Conservation (phyloP, 2,113 vertebrate genomes). For the Perca schrenkii region DNA sequence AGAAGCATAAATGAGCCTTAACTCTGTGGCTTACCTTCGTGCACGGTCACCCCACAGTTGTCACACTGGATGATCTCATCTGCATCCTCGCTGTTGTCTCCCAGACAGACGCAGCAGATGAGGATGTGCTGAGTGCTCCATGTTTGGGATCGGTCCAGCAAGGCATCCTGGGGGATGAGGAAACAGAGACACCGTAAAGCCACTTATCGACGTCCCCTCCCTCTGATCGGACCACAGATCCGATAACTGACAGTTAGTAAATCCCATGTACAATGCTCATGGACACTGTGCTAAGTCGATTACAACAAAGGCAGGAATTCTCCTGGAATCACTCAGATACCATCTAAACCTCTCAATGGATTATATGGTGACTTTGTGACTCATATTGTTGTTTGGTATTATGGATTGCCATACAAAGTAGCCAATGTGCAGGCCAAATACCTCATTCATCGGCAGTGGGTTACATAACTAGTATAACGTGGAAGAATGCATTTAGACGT, state of each 20-base stretch:
- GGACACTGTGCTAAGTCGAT: constrained; percentile 49
- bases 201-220: constrained; percentile 7
- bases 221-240: constrained; percentile 36
- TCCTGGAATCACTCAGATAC: constrained; percentile 56
- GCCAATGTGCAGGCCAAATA: constrained; percentile 1
- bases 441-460: neutral
- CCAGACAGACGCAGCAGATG: constrained; percentile 99
- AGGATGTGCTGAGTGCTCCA: constrained; percentile 98
- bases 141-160: constrained; percentile 93
- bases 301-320: constrained; percentile 48
- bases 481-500: neutral
- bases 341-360: constrained; percentile 61
- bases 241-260: constrained; percentile 42
- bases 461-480: neutral
- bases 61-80: constrained; percentile 99
- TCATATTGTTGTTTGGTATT: constrained; percentile 32
- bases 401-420: constrained; percentile 6
- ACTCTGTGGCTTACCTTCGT: constrained; percentile 90
- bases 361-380: constrained; percentile 46
- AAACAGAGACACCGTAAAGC: constrained; percentile 43
- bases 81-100: constrained; percentile 98
- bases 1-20: too few relatives aligned
- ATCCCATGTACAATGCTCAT: constrained; percentile 43
- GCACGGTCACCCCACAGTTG: constrained; percentile 99
- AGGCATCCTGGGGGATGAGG: constrained; percentile 86